A percentile compares a stretch with the other conserved stretches of the same genome.
Conservation (phyloP, 2,113 vertebrate species). For the Carassius auratus region DNA sequence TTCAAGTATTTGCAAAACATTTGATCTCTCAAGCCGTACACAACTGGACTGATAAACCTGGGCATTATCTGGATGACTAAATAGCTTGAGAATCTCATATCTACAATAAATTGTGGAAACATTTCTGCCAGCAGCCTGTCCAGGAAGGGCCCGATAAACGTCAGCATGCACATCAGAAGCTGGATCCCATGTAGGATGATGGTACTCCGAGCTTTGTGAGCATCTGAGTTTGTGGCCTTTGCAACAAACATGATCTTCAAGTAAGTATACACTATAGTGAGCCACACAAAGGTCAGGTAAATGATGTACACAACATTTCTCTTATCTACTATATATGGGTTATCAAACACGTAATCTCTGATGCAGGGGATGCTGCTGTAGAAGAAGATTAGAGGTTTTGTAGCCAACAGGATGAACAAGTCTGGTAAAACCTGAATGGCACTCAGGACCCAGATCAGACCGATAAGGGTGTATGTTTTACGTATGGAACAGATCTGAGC, state of each 20-base stretch:
- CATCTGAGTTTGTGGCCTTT: slow-evolving; percentile 37
- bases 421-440: slow-evolving; percentile 58
- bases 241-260: slow-evolving; percentile 64
- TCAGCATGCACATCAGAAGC: slow-evolving; percentile 69
- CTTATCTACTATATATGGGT: slow-evolving; percentile 54
- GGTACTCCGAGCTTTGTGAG: slow-evolving; percentile 69
- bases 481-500: slow-evolving; percentile 64
- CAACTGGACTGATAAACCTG: slow-evolving; percentile 66
- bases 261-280: slow-evolving; percentile 64
- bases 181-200: slow-evolving; percentile 70
- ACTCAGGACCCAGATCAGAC: slow-evolving; percentile 63
- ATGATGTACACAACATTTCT: slow-evolving; percentile 49
- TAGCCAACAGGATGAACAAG: slow-evolving; percentile 63
- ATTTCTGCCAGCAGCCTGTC: slow-evolving; percentile 16
- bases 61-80: slow-evolving; percentile 68
- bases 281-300: slow-evolving; percentile 62
- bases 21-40: slow-evolving; percentile 72
- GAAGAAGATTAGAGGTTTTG: slow-evolving; percentile 61
- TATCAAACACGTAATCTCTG: slow-evolving; percentile 56
- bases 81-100: slow-evolving; percentile 57
- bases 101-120: slow-evolving; percentile 48
- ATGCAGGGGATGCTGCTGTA: slow-evolving; percentile 50
- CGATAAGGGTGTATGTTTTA: slow-evolving; percentile 62
- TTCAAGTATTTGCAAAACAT: slow-evolving; percentile 64
- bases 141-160: slow-evolving; percentile 54